phyloP scores from a whole-genome alignment of 1,140 invertebrate genomes.

The Sycobia sp. region DNA sequence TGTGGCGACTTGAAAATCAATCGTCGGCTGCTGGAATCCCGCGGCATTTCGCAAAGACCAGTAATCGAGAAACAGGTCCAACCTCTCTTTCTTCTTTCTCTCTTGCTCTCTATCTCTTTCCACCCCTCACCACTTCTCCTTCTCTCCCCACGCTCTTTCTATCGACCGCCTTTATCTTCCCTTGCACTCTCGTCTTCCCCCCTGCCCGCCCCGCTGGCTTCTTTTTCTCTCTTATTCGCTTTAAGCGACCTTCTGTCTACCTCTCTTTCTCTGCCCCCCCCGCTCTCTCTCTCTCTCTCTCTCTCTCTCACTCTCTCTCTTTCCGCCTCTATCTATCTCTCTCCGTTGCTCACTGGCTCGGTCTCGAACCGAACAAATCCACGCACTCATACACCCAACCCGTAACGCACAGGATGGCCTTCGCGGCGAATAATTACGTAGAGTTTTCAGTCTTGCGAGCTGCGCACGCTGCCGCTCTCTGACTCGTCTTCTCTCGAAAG shows the following conservation, averaged over 20 bases:
- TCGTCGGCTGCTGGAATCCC: slow-evolving; percentile 41
- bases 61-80: slow-evolving; percentile 50
- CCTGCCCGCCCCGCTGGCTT: not conserved
- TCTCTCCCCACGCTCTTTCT: slow-evolving; percentile 24
- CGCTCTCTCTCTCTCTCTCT: too few relatives aligned
- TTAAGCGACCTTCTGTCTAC: slow-evolving; percentile 3
- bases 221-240: slow-evolving; percentile 4
- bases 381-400: slow-evolving; percentile 33
- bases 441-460: slow-evolving; percentile 44
- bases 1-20: slow-evolving; percentile 25
- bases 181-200: slow-evolving; percentile 1
- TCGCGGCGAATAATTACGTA: slow-evolving; percentile 53
- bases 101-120: slow-evolving; percentile 14
- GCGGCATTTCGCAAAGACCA: slow-evolving; percentile 50
- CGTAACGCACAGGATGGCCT: slow-evolving; percentile 51
- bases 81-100: slow-evolving; percentile 13
- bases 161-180: slow-evolving; percentile 7
- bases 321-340: too few relatives aligned
- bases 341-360: not conserved
- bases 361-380: not conserved
- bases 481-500: slow-evolving; percentile 11
- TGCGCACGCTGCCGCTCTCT: slow-evolving; percentile 14
- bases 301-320: not conserved
- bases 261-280: not conserved
- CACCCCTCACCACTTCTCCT: too few relatives aligned